Evolutionary conservation across 2,888 invertebrate genomes (phyloP).

Genomic region (Lymantria monacha): DNA sequence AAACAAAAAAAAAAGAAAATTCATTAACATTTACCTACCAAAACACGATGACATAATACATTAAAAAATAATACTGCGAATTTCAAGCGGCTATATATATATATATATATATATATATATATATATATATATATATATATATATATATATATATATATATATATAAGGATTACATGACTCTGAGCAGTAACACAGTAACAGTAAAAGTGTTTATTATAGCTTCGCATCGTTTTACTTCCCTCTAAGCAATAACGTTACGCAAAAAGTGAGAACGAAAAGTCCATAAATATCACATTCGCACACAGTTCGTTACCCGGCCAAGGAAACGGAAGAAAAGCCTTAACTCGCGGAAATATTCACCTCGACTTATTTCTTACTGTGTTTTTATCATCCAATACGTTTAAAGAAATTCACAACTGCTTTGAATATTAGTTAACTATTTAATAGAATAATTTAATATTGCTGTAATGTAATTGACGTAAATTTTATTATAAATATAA

Average conservation of each 20-base stretch:
- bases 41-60: neutral
- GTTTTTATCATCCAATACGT: constrained; percentile 26
- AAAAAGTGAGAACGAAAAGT: constrained; percentile 42
- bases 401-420: constrained; percentile 5
- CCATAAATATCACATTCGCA: constrained; percentile 46
- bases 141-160: too few species aligned
- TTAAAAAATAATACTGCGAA: neutral
- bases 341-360: constrained; percentile 34
- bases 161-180: constrained; percentile 20
- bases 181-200: constrained; percentile 28
- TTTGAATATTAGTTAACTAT: constrained; percentile 6
- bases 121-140: neutral
- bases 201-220: constrained; percentile 33
- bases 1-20: too few species aligned
- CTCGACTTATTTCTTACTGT: constrained; percentile 24
- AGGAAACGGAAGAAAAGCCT: constrained; percentile 39
- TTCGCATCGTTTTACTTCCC: constrained; percentile 30
- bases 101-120: too few species aligned
- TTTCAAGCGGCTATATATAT: neutral
- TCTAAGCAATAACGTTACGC: constrained; percentile 37
- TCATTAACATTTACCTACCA: neutral
- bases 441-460: neutral
- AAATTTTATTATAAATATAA: too few species aligned
- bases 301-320: constrained; percentile 48
- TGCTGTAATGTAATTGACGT: neutral